These are phyloP conservation scores for Orussus abietinus DNA, from an alignment of 1,140 invertebrate species.

Conservation along the genomic window DNA sequence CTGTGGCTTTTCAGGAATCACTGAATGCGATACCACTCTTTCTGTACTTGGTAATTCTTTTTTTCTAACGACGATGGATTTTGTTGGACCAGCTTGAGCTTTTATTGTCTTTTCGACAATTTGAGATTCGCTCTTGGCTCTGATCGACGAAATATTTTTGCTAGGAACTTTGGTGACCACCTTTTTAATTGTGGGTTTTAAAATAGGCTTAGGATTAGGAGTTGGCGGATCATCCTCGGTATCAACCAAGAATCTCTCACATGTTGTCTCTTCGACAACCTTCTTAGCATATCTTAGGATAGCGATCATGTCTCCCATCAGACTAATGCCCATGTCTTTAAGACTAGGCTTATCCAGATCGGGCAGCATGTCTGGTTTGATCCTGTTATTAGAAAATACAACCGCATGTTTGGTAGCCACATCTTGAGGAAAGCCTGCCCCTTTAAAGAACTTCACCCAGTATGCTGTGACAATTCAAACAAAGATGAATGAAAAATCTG, in stretches of 20 bases:
- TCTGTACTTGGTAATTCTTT: constrained; percentile 17
- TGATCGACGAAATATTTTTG: constrained; percentile 14
- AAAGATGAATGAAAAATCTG: not conserved
- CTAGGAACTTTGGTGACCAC: constrained; percentile 19
- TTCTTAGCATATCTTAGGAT: constrained; percentile 72
- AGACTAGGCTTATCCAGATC: constrained; percentile 72
- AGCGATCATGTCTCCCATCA: constrained; percentile 74
- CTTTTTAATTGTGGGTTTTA: constrained; percentile 30
- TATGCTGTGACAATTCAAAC: constrained; percentile 48
- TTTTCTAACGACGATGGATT: constrained; percentile 28
- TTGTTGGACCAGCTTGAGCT: constrained; percentile 17
- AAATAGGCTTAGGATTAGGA: constrained; percentile 14
- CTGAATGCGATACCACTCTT: constrained; percentile 20
- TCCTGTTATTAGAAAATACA: constrained; percentile 72
- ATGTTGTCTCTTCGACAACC: constrained; percentile 59
- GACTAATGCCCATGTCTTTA: constrained; percentile 70
- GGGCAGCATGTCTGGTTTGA: constrained; percentile 67
- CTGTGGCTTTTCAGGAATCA: constrained; percentile 19
- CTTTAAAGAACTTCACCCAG: constrained; percentile 69
- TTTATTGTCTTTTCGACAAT: constrained; percentile 22
- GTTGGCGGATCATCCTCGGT: constrained; percentile 33
- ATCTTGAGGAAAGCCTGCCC: constrained; percentile 64
- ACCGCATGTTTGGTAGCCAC: constrained; percentile 69
- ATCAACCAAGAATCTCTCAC: constrained; percentile 50
- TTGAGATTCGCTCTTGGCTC: constrained; percentile 19